Conservation (phyloP, 2,888 invertebrate genomes). For the Aplocera efformata region DNA sequence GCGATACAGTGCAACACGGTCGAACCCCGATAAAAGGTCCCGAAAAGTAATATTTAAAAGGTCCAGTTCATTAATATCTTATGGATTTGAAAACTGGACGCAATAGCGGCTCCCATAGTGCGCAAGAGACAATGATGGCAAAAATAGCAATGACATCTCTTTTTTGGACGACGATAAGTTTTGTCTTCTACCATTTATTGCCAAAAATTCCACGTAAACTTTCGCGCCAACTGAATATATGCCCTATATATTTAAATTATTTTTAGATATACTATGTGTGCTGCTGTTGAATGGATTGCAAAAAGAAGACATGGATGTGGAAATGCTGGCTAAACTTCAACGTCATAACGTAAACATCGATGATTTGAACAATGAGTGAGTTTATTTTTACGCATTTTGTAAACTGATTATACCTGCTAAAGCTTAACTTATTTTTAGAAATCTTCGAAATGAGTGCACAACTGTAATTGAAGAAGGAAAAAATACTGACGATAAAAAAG, state of each 20-base stretch:
- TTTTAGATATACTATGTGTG: constrained; percentile 69
- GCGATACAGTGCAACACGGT: constrained; percentile 49
- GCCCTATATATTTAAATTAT: constrained; percentile 1
- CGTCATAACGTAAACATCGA: constrained; percentile 60
- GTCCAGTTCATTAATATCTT: constrained; percentile 12
- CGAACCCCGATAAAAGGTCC: constrained; percentile 70
- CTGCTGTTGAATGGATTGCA: constrained; percentile 64
- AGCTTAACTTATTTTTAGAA: constrained; percentile 8
- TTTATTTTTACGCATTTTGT: constrained; percentile 17
- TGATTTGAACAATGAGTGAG: constrained; percentile 62
- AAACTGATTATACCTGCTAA: constrained; percentile 2
- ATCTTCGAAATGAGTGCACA: constrained; percentile 12
- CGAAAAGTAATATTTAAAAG: constrained; percentile 44
- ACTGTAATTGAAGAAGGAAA: neutral
- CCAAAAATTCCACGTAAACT: no score
- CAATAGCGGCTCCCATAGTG: neutral
- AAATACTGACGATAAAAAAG: neutral
- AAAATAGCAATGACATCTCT: no score
- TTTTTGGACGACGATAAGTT: no score
- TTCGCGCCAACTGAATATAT: no score
- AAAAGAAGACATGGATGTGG: constrained; percentile 62
- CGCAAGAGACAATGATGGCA: neutral
- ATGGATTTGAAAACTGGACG: neutral
- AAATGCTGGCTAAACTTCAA: constrained; percentile 53
- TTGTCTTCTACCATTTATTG: no score